Conservation (phyloP, 2,797 vertebrate genomes). For the Linurgus olivaceus region DNA sequence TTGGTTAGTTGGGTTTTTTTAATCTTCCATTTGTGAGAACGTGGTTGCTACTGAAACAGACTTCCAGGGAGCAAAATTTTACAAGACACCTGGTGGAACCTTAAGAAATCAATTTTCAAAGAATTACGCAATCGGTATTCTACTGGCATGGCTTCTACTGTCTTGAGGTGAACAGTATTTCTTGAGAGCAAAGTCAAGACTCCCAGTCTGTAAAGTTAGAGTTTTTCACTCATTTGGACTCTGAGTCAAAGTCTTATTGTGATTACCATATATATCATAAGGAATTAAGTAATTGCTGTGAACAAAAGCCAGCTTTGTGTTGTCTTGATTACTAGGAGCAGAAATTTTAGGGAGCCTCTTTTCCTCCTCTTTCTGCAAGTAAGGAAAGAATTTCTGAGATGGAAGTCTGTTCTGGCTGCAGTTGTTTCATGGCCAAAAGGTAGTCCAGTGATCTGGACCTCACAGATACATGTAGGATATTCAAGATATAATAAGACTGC, state of each 20-base stretch:
- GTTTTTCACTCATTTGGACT: not conserved
- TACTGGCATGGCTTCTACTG: not conserved
- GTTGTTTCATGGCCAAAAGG: not conserved
- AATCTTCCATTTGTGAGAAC: not conserved
- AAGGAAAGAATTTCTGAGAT: not conserved
- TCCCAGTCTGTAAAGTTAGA: not conserved
- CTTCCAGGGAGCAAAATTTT: not conserved
- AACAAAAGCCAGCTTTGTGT: not conserved
- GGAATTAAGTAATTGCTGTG: not conserved
- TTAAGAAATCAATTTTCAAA: not conserved
- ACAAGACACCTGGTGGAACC: not conserved
- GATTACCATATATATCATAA: not conserved
- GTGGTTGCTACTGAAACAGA: not conserved
- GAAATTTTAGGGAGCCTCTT: not conserved
- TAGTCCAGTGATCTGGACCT: not conserved
- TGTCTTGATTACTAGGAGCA: not conserved
- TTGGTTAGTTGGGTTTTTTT: not conserved
- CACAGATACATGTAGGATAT: not conserved
- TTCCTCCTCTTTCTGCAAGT: not conserved
- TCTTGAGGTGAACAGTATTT: not conserved
- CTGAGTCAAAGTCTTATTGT: not conserved
- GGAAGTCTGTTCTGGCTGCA: not conserved
- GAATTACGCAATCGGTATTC: not conserved
- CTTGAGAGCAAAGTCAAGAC: not conserved
- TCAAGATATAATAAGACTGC: not conserved